phyloP scores from a whole-genome alignment of 2,113 vertebrate species.

The Baryphthengus martii region DNA sequence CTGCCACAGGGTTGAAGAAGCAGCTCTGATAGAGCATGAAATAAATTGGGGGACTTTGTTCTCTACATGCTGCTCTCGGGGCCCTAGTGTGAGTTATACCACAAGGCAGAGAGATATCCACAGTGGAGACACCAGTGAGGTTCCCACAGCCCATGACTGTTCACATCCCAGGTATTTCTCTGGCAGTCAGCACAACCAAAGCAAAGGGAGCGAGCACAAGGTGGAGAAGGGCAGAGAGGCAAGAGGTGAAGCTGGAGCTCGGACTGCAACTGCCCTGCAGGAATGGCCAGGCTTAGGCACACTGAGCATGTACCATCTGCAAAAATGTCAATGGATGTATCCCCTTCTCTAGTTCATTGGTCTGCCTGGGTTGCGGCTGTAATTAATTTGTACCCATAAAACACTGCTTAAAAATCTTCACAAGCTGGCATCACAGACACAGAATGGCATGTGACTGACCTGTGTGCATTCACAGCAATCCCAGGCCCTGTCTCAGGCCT shows the following conservation, averaged over 20 bases:
- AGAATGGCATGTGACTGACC: not conserved
- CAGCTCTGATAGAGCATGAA: not conserved
- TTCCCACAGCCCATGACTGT: accelerated
- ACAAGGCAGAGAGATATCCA: not conserved
- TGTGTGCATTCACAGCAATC: not conserved
- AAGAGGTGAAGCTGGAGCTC: not conserved
- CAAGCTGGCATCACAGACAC: not conserved
- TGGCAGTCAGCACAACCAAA: not conserved
- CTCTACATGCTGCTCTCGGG: not conserved
- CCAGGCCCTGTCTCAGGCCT: not conserved
- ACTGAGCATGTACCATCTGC: not conserved
- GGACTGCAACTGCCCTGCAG: not conserved
- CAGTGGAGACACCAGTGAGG: not conserved
- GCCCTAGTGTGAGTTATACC: not conserved
- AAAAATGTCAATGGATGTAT: not conserved
- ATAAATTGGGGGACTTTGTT: not conserved
- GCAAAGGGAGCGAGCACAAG: not conserved
- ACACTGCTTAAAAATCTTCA: not conserved
- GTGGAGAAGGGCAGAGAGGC: not conserved
- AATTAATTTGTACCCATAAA: not conserved
- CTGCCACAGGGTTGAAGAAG: not conserved
- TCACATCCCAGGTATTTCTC: not conserved
- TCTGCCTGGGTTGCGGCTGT: accelerated
- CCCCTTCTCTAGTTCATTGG: not conserved
- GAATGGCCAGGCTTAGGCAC: not conserved